Conservation (phyloP, 2,888 invertebrate species). For the Timema cristinae region DNA sequence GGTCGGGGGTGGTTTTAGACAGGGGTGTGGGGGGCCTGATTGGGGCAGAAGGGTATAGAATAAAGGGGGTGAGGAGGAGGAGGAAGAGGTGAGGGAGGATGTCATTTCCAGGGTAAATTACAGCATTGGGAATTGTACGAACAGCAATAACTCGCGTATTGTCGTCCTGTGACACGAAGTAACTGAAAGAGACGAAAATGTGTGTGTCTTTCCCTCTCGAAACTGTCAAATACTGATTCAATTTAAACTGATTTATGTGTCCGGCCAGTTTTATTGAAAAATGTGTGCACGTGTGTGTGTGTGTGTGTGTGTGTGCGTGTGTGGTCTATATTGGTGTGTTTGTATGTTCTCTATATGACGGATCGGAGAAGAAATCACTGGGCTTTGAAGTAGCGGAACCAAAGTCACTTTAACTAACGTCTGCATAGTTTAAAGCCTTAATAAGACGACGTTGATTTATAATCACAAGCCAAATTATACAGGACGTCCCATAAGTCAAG, state of each 20-base stretch:
- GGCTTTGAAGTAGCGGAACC: too few relatives aligned
- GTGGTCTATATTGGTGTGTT: too few relatives aligned
- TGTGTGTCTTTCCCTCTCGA: neutral
- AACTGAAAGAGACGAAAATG: too few relatives aligned
- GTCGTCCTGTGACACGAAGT: too few relatives aligned
- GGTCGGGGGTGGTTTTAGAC: neutral
- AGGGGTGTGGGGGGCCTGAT: neutral
- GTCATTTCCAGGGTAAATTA: constrained; percentile 17
- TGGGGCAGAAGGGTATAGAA: neutral
- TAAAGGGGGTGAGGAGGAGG: neutral
- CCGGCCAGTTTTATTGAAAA: constrained; percentile 14
- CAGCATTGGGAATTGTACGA: constrained; percentile 6
- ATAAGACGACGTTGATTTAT: too few relatives aligned
- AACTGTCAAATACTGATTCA: constrained; percentile 9
- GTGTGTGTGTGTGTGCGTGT: too few relatives aligned
- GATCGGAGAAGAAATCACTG: too few relatives aligned
- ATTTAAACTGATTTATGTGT: constrained; percentile 8
- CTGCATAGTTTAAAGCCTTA: too few relatives aligned
- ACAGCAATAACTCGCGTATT: constrained; percentile 5
- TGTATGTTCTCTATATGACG: too few relatives aligned
- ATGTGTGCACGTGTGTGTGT: neutral
- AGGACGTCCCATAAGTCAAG: too few relatives aligned
- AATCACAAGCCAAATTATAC: too few relatives aligned
- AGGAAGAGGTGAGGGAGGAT: neutral
- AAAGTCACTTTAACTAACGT: too few relatives aligned